Percentiles rank a stretch among this genome's conserved stretches.
These are phyloP conservation scores for Polydrusus pterygomalis DNA, from an alignment of 2,888 invertebrate species.

Conservation along the genomic window DNA sequence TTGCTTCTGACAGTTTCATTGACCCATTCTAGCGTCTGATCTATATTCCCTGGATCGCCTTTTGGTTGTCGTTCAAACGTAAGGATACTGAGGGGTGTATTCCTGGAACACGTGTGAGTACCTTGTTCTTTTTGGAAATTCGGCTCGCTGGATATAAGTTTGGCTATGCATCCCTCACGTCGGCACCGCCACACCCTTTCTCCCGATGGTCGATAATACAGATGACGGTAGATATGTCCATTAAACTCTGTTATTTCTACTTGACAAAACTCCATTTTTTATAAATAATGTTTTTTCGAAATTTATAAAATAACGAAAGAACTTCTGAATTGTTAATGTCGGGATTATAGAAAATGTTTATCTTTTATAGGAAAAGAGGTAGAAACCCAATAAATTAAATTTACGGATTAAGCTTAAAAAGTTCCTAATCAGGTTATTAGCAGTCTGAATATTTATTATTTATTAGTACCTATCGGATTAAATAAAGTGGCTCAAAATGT, in stretches of 20 bases:
- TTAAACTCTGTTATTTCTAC: not conserved
- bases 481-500: no score
- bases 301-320: no score
- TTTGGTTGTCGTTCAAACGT: not conserved
- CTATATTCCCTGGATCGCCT: no score
- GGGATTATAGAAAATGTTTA: not conserved
- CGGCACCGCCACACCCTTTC: not conserved
- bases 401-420: no score
- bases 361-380: no score
- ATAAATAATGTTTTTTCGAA: not conserved
- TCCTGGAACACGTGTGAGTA: not conserved
- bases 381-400: no score
- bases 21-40: no score
- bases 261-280: no score
- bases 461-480: no score
- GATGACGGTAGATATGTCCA: not conserved
- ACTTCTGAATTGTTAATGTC: not conserved
- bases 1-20: no score
- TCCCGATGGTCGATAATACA: not conserved
- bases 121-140: not conserved
- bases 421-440: no score
- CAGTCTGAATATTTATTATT: no score
- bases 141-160: not conserved
- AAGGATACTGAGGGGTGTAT: not conserved
- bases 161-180: not conserved